Evolutionary conservation across 2,888 invertebrate genomes (phyloP).

Genomic region (Calameuta idolon): DNA sequence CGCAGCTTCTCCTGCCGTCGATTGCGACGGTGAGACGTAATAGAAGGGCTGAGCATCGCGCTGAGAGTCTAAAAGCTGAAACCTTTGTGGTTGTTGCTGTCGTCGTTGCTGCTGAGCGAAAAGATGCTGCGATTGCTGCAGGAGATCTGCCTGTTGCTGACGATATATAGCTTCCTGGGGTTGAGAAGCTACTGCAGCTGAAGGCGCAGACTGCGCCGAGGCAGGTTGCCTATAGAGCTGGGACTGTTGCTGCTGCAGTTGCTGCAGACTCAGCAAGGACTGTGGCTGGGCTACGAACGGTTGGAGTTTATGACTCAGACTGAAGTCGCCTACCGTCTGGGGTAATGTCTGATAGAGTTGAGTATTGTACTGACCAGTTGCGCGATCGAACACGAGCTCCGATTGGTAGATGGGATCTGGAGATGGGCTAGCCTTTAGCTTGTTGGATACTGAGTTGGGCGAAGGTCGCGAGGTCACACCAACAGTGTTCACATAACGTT

Average conservation of each 20-base stretch:
- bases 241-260: conserved; percentile 67
- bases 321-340: conserved; percentile 78
- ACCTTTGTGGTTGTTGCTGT: conserved; percentile 58
- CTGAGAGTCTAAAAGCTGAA: conserved; percentile 64
- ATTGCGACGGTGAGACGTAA: conserved; percentile 58
- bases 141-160: conserved; percentile 74
- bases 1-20: conserved; percentile 33
- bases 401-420: conserved; percentile 81
- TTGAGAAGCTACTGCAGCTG: conserved; percentile 36
- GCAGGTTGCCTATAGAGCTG: conserved; percentile 47
- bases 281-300: conserved; percentile 77
- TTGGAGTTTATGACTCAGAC: conserved; percentile 80
- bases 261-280: conserved; percentile 73
- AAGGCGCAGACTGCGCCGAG: conserved; percentile 62
- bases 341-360: conserved; percentile 82
- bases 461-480: conserved; percentile 47
- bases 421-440: conserved; percentile 48
- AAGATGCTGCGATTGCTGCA: conserved; percentile 76
- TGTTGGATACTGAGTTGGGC: conserved; percentile 25
- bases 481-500: conserved; percentile 71
- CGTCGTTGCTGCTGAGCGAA: conserved; percentile 70
- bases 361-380: conserved; percentile 82
- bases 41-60: conserved; percentile 62
- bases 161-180: conserved; percentile 67
- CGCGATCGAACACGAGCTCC: conserved; percentile 81